These are phyloP conservation scores for Seriola aureovittata DNA, from an alignment of 2,113 vertebrate species.

Conservation along the genomic window DNA sequence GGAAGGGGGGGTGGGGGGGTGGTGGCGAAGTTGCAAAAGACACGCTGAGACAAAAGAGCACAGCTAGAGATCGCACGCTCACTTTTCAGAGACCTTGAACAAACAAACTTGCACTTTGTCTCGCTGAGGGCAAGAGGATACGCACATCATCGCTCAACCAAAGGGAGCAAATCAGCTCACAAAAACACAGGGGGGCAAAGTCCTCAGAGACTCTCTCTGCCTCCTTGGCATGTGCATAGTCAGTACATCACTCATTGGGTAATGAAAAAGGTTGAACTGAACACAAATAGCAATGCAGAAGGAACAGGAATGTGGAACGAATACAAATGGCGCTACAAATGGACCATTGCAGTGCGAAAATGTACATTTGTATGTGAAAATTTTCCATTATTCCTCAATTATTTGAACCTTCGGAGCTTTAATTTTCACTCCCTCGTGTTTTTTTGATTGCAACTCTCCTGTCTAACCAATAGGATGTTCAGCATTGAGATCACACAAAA, in stretches of 20 bases:
- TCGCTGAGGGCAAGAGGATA: conserved; percentile 52
- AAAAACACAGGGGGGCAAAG: conserved; percentile 31
- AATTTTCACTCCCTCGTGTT: neutral
- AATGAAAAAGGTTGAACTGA: conserved; percentile 35
- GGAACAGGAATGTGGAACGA: conserved; percentile 17
- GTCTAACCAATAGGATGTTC: neutral
- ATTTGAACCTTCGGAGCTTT: neutral
- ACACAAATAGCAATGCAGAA: conserved; percentile 8
- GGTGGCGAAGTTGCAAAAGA: conserved; percentile 61
- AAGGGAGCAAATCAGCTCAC: conserved; percentile 41
- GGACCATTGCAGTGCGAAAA: too few relatives aligned
- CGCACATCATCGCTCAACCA: conserved; percentile 46
- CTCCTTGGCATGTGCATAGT: conserved; percentile 6
- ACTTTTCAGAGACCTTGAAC: conserved; percentile 73
- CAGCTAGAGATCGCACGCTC: conserved; percentile 54
- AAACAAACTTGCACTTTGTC: conserved; percentile 73
- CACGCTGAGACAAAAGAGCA: conserved; percentile 68
- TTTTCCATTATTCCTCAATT: neutral
- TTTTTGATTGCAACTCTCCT: neutral
- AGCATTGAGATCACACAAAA: conserved; percentile 1
- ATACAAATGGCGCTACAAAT: conserved; percentile 18
- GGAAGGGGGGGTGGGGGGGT: neutral
- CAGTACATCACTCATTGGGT: conserved; percentile 22
- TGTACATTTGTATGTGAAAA: neutral
- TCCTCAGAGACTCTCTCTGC: conserved; percentile 32